A percentile compares a stretch with the other conserved stretches of the same genome.
These are phyloP conservation scores for Eidolon helvum DNA, from an alignment of 2,113 vertebrate genomes.

Conservation along the genomic window DNA sequence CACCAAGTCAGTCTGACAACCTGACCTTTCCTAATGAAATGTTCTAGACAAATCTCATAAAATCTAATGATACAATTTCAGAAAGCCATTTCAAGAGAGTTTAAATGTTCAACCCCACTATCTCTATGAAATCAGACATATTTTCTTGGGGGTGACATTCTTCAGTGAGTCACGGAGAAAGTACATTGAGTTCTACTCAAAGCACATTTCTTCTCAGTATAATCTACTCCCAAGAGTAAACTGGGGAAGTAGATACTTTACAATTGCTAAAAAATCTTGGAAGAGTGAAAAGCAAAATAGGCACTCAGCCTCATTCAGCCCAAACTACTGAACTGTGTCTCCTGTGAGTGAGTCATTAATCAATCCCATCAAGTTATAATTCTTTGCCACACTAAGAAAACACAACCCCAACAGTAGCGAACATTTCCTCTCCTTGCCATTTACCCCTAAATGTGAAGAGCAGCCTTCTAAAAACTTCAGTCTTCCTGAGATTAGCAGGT, in stretches of 20 bases:
- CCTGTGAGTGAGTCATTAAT: conserved; percentile 70
- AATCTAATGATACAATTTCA: conserved; percentile 6
- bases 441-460: conserved; percentile 60
- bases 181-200: neutral
- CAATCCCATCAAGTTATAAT: conserved; percentile 76
- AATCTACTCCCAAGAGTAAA: conserved; percentile 39
- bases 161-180: neutral
- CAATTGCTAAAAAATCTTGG: conserved; percentile 47
- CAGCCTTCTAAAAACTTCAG: conserved; percentile 58
- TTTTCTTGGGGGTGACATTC: neutral
- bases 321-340: conserved; percentile 55
- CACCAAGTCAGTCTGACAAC: neutral
- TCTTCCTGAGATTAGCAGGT: conserved; percentile 72
- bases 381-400: conserved; percentile 73
- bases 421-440: conserved; percentile 61
- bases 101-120: neutral
- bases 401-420: conserved; percentile 69
- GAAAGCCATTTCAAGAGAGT: conserved; percentile 21
- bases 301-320: conserved; percentile 4
- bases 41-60: neutral
- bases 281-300: conserved; percentile 42
- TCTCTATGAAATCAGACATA: neutral
- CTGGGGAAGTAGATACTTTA: conserved; percentile 27
- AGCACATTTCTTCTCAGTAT: conserved; percentile 14
- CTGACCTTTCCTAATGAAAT: neutral